Base-by-base conservation (phyloP, 2,113 vertebrate species). In the Myotis davidii region DNA sequence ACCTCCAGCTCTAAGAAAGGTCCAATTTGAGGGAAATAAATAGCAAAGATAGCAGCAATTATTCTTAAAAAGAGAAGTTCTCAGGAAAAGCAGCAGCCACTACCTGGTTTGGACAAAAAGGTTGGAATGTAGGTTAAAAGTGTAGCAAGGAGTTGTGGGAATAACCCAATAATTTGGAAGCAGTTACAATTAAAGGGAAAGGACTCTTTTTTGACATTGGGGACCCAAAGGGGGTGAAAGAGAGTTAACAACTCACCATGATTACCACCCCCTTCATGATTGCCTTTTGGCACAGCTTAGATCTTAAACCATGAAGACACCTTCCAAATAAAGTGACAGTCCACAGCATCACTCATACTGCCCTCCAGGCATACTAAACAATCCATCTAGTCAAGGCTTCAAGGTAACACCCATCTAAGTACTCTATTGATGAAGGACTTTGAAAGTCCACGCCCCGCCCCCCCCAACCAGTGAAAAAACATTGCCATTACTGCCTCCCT, bases 1-100 rank as follows among this genome's bases (percentile, higher is more conserved):
- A 86, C 29, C 76, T 94, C 14, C 64, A 93, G 10, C n/a, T 76
- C n/a, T 85, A 74, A 94, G 29, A 89, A 21, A 45, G 34, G 74
- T 74, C 56, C 61, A 87, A 85, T 77, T 78, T 94, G 91, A 95
- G 48, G 42, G 20, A 92, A 85, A 67, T 69, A n/a, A 61, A 84
- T 29, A 84, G 56, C 65, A 69, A 59, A 78, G 37, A 59, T 12
- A 54, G 17, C 65, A 59, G 27, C 65, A 87, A 87, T 72, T 54
- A 59, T 17, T 64, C 72, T 67, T 14, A 88, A 85, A 17, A 78
- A 86, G 29, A 37, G 9, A 1, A 91, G 6, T 16, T 78, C 25
- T 65, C 32, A 78, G 67, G 25, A 77, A 85, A 65, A 83, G 29
- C 42, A 88, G 32, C n/a, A 29, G 48, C 29, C n/a, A 72, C 48